Percentiles rank a stretch among this genome's conserved stretches.
Conservation (phyloP, 2,113 vertebrate species). For the Platichthys stellatus region DNA sequence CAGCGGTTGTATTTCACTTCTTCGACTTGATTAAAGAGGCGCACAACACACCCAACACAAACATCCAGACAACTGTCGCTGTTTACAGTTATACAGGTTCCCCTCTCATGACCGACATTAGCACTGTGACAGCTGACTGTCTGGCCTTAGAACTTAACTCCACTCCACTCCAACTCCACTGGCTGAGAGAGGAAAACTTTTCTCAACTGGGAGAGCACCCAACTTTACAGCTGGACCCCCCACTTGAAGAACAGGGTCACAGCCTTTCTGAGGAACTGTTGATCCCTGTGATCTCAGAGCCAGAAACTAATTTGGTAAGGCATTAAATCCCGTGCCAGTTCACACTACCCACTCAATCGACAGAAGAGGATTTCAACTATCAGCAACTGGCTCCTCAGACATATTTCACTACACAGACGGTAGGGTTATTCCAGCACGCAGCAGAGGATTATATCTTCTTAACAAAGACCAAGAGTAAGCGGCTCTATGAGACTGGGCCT, state of each 20-base stretch:
- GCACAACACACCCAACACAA: background rate
- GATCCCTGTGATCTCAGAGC: constrained; percentile 66
- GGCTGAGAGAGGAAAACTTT: background rate
- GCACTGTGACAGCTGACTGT: constrained; percentile 43
- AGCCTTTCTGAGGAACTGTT: constrained; percentile 1
- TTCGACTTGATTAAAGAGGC: background rate
- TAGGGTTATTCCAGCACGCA: background rate
- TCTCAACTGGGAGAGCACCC: constrained; percentile 20
- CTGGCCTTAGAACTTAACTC: constrained; percentile 36
- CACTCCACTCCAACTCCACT: background rate
- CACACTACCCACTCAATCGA: constrained; percentile 44
- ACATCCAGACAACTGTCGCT: background rate
- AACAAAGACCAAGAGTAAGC: background rate
- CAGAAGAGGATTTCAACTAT: constrained; percentile 54
- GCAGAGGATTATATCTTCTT: background rate
- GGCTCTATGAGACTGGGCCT: background rate
- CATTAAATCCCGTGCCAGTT: constrained; percentile 24
- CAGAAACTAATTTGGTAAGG: constrained; percentile 54
- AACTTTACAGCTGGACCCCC: constrained; percentile 41
- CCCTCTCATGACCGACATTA: constrained; percentile 21
- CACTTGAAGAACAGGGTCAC: constrained; percentile 30
- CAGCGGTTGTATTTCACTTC: background rate
- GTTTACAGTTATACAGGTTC: background rate
- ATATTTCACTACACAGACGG: background rate
- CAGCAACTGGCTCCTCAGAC: constrained; percentile 19